Conservation (phyloP, 1,140 invertebrate species). For the Anthonomus grandis region DNA sequence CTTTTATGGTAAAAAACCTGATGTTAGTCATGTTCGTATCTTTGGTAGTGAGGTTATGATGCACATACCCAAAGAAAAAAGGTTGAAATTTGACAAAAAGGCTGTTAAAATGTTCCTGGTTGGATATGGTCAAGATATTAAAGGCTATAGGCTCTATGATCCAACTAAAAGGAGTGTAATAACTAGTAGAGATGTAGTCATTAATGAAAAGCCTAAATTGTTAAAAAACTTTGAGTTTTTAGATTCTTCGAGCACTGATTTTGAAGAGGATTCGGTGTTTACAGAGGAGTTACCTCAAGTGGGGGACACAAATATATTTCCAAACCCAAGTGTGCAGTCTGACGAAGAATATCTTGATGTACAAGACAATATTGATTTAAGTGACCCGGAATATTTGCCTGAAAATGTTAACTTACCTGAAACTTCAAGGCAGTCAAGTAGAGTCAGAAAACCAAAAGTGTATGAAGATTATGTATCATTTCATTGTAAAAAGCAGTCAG, state of each 20-base stretch:
- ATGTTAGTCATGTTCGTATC: constrained; percentile 37
- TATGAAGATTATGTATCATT: constrained; percentile 29
- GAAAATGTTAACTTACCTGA: not conserved
- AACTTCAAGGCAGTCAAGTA: constrained; percentile 14
- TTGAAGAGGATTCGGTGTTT: too few relatives aligned
- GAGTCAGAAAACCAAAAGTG: constrained; percentile 21
- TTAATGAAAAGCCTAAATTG: constrained; percentile 37
- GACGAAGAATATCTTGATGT: not conserved
- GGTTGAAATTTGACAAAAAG: constrained; percentile 35
- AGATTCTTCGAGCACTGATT: too few relatives aligned
- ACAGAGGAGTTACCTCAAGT: too few relatives aligned
- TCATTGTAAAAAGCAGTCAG: not conserved
- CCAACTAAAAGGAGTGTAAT: constrained; percentile 31
- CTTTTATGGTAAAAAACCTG: constrained; percentile 36
- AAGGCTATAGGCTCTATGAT: constrained; percentile 36
- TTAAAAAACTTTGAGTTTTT: too few relatives aligned
- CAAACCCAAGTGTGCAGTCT: too few relatives aligned
- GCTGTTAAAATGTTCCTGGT: constrained; percentile 33
- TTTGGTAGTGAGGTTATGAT: constrained; percentile 42
- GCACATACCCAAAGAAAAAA: constrained; percentile 37
- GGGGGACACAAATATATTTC: too few relatives aligned
- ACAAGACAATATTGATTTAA: too few relatives aligned
- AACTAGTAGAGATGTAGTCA: constrained; percentile 40
- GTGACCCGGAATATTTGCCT: too few relatives aligned
- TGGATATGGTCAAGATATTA: constrained; percentile 26